Base-by-base conservation (phyloP, 1,140 invertebrate genomes). In the Thaumetopoea pityocampa region DNA sequence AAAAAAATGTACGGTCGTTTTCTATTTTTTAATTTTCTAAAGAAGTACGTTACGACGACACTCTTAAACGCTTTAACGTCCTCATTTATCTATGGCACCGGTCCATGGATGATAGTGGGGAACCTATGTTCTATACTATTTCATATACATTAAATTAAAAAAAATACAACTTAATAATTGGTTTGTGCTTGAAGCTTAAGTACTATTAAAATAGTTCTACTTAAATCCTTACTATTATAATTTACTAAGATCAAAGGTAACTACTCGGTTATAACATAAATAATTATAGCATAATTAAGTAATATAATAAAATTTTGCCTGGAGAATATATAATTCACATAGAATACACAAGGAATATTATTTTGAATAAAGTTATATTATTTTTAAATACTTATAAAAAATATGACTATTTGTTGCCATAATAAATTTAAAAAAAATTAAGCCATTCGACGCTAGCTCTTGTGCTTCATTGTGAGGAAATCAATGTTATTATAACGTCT, bases 81-180 rank as follows among this genome's bases (percentile, higher is more conserved):
- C 35, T 40, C 37, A 26, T 47, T 60, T 49, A 52, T 60, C 48
- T 46, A 54, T 51, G 42, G 47, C 45, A 37, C 32, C 52, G 46
- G 42, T 51, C 46, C 37, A 54, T n/a, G n/a, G n/a, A 22, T 35
- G 44, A 37, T 51, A 45, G n/a, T 56, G 48, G 51, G 49, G 56
- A 38, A 51, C 51, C 10, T 52, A 50, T 41, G 55, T 5, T 8
- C 50, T 63, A 67, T 50, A 42, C 41, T 60, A 65, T 27, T 36
- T 53, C 53, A 52, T 40, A 26, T 51, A 54, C n/a, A n/a, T 23
- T 20, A 60, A 41, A 51, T 24, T 38, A 42, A 41, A 35, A 46
- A 48, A 36, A 29, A 32, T 51, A 56, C 35, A 46, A 18, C 43
- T 30, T 48, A 26, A 42, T 30, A 60, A 51, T 55, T 44, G 27